Evolutionary conservation across 2,797 vertebrate genomes (phyloP), one percentile per base, ranked within the genome.

Genomic region (Mormyrops attenuatus): DNA sequence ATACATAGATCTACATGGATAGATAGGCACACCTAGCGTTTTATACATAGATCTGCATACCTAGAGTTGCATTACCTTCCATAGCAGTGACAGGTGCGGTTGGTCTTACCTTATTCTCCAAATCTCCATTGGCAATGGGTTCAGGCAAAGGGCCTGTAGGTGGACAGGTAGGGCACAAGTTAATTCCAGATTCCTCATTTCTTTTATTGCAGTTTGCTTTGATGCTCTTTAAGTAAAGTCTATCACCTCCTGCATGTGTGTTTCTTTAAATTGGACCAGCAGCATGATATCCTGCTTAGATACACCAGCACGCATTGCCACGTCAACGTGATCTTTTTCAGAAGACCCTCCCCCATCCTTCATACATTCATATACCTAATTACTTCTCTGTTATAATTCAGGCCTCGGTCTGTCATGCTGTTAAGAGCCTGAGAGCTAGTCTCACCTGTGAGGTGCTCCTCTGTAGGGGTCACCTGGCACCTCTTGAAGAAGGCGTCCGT

Each of bases 401-500:
- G 41, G 41, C 13, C 5, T 41, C 38, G n/a, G 41, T 47, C 38
- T 11, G 34, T 47, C 17, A 47, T 22, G 38, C 47, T 13, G 44
- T 13, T 44, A 84, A 11, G 9, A n/a, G 20, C 80, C 41, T 22
- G 1, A 57, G 11, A 1, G 53, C 38, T 17, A 5, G 87, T 90
- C 90, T 94, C 94, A 98, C 97, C 97, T 89, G 94, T 94, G 91
- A 99, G 90, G 90, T 99, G 97, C 30, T 96, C 94, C 44, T 91
- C 87, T 0, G 94, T 94, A 0, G 98, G 97, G 73, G 92, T 89
- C 93, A 98, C 96, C 89, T 95, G 93, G 95, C 97, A 99, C 89
- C 95, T 97, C 94, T 95, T 97, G 95, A 99, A 99, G 95, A 98
- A 99, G 89, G 96, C 93, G 0, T 99, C 98, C 0, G 97, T 95